Evolutionary conservation across 2,888 invertebrate genomes (phyloP).

Genomic region (Drosophila borealis): DNA sequence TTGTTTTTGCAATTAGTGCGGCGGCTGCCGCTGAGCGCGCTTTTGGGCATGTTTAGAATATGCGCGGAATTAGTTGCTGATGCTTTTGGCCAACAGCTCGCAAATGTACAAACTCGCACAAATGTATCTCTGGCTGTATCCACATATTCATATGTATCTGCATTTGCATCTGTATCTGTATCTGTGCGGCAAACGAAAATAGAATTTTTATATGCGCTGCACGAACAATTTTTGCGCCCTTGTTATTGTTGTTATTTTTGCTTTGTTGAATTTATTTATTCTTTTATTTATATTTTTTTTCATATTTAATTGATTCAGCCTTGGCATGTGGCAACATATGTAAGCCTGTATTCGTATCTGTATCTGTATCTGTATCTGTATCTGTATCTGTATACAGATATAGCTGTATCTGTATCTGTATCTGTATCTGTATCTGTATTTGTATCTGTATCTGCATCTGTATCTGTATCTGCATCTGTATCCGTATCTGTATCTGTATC

Average conservation of each 20-base stretch:
- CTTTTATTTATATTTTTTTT: conserved; percentile 21
- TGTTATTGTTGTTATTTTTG: conserved; percentile 20
- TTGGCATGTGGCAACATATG: conserved; percentile 41
- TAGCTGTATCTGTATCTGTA: conserved; percentile 4
- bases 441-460: not conserved
- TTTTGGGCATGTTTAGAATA: conserved; percentile 37
- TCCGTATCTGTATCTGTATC: conserved; percentile 1
- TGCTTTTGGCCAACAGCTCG: conserved; percentile 15
- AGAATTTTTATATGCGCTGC: conserved; percentile 28
- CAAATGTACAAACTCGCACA: conserved; percentile 28
- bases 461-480: conserved; percentile 16
- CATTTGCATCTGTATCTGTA: not conserved
- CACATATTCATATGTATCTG: too few species aligned
- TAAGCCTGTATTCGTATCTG: conserved; percentile 1
- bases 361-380: conserved; percentile 18
- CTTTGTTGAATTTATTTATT: conserved; percentile 12
- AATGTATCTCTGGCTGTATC: conserved; percentile 4
- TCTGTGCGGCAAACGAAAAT: conserved; percentile 20
- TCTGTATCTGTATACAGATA: conserved; percentile 2
- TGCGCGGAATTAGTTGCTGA: conserved; percentile 20
- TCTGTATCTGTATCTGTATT: conserved; percentile 11
- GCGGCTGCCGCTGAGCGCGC: conserved; percentile 14
- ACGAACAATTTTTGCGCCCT: conserved; percentile 13
- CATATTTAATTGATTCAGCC: conserved; percentile 64
- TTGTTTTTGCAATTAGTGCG: conserved; percentile 25